Percentiles rank a stretch among this genome's conserved stretches.
phyloP scores from a whole-genome alignment of 2,888 invertebrate species.

The Cantharis rustica region DNA sequence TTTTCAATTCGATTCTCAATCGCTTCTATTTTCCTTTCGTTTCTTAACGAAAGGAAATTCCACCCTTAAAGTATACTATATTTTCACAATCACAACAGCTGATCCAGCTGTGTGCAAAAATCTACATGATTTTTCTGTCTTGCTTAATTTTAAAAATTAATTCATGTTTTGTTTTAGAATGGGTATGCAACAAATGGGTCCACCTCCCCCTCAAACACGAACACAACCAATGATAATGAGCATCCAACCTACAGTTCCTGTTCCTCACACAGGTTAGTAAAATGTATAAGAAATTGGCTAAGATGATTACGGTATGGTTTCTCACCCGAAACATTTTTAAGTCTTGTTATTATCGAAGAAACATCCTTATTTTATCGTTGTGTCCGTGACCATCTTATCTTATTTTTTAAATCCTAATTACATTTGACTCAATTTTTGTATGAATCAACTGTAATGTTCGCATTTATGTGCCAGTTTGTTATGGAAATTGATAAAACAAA shows the following conservation, averaged over 20 bases:
- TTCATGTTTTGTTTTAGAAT: conserved; percentile 43
- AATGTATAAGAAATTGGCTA: background rate
- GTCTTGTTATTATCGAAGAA: background rate
- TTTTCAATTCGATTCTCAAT: background rate
- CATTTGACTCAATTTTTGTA: background rate
- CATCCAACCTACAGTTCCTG: conserved; percentile 55
- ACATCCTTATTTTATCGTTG: background rate
- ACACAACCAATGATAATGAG: conserved; percentile 61
- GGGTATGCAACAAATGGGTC: conserved; percentile 55
- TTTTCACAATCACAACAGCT: background rate
- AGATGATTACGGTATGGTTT: background rate
- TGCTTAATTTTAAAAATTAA: background rate
- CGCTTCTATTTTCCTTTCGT: background rate
- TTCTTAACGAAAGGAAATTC: no score
- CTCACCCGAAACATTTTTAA: background rate
- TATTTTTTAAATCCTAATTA: background rate
- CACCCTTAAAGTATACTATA: background rate
- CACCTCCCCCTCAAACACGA: conserved; percentile 52
- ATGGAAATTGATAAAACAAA: background rate
- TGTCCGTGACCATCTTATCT: background rate
- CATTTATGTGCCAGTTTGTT: background rate
- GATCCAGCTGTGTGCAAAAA: no score
- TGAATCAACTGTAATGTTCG: background rate
- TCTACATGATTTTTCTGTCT: background rate
- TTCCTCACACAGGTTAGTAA: conserved; percentile 44